Conservation (phyloP, 2,797 vertebrate species). For the Sebastes baramenuke region DNA sequence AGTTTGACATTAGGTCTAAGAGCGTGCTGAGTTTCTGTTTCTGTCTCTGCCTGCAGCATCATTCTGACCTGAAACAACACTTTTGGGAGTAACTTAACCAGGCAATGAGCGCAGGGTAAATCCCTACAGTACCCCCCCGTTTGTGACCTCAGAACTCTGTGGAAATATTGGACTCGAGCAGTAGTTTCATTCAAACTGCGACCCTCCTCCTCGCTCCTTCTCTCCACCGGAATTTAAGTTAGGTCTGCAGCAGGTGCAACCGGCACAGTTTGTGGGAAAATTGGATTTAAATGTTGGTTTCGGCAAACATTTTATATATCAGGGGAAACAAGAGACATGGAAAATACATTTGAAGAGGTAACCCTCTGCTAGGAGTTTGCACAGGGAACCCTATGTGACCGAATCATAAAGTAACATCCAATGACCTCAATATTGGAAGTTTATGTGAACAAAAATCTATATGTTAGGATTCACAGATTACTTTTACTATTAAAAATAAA, state of each 20-base stretch:
- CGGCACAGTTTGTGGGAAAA: background rate
- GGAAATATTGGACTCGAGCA: no score
- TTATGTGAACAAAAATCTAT: background rate
- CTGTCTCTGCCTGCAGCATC: constrained; percentile 35
- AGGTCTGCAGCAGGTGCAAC: constrained; percentile 11
- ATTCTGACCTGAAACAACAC: constrained; percentile 25
- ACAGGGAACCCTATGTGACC: background rate
- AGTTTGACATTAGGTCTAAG: constrained; percentile 16
- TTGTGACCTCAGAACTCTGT: constrained; percentile 40
- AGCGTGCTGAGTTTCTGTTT: constrained; percentile 20
- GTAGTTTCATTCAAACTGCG: background rate
- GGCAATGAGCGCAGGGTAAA: constrained; percentile 15
- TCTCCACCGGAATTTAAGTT: constrained; percentile 1
- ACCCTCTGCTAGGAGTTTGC: background rate
- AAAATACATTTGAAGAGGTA: constrained; percentile 19
- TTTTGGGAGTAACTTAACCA: constrained; percentile 18
- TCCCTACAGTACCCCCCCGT: constrained; percentile 1
- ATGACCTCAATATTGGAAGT: background rate
- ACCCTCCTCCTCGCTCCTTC: background rate
- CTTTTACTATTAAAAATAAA: background rate
- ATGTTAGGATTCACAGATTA: background rate
- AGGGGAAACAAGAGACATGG: background rate
- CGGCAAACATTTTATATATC: constrained; percentile 27
- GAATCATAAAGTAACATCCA: background rate
- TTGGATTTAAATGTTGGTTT: constrained; percentile 9